Percentiles rank a stretch among this genome's conserved stretches.
Conservation (phyloP, 2,113 vertebrate genomes). For the Nasalis larvatus region DNA sequence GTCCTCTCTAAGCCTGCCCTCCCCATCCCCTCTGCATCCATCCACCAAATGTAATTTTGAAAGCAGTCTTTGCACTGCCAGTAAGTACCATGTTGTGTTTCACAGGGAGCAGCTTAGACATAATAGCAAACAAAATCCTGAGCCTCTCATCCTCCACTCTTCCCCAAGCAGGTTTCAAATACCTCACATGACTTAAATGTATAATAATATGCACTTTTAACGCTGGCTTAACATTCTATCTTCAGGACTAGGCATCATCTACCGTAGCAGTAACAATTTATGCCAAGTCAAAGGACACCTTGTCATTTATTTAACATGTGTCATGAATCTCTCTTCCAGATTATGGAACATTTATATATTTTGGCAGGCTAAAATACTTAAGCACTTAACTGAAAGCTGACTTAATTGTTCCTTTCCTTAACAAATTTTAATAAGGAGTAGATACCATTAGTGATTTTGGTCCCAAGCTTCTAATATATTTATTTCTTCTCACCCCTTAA, state of each 20-base stretch:
- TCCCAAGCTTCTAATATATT: background rate
- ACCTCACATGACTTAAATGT: background rate
- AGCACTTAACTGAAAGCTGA: background rate
- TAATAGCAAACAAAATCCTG: background rate
- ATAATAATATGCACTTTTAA: background rate
- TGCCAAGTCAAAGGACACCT: background rate
- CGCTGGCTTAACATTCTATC: background rate
- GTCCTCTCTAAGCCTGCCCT: background rate
- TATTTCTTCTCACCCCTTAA: background rate
- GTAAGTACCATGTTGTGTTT: slow-evolving; percentile 7
- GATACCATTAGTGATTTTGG: background rate
- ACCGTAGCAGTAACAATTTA: background rate
- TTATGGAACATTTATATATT: background rate
- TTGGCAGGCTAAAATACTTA: slow-evolving; percentile 10
- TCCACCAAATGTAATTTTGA: background rate
- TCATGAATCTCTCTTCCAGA: background rate
- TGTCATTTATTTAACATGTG: background rate
- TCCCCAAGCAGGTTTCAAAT: background rate
- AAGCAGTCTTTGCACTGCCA: background rate
- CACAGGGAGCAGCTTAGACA: background rate
- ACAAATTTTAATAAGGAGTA: slow-evolving; percentile 3
- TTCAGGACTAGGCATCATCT: background rate
- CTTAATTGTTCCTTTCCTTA: slow-evolving; percentile 24
- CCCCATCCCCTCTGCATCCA: background rate
- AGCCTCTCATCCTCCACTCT: background rate